Percentiles rank a stretch among this genome's conserved stretches.
Evolutionary conservation across 1,140 invertebrate genomes (phyloP).

Genomic region (Diachasma alloeum): DNA sequence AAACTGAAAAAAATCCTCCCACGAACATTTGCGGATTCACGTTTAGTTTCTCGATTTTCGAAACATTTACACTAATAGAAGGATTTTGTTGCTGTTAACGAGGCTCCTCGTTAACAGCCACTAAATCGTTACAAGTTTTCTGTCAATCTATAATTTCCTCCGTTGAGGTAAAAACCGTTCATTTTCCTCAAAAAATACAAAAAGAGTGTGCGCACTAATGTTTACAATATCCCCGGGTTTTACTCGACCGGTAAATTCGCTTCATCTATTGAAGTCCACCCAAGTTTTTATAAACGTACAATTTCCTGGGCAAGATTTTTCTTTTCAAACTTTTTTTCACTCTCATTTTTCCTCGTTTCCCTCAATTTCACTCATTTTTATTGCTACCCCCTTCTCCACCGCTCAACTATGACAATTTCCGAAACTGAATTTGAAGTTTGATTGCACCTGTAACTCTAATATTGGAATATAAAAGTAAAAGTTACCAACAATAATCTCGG

Average conservation of each 20-base stretch:
- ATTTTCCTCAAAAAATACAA: not conserved
- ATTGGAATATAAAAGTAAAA: not conserved
- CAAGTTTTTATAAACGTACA: not conserved
- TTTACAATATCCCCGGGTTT: not conserved
- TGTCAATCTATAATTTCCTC: too few species aligned
- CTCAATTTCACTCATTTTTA: too few species aligned
- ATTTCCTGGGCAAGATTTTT: not conserved
- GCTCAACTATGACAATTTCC: not conserved
- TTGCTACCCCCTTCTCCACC: not conserved
- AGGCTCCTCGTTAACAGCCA: too few species aligned
- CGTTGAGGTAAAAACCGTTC: too few species aligned
- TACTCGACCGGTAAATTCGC: not conserved
- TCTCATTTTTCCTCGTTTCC: not conserved
- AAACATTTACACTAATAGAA: too few species aligned
- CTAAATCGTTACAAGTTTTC: too few species aligned
- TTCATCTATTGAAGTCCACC: not conserved
- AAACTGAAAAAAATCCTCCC: too few species aligned
- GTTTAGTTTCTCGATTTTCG: too few species aligned
- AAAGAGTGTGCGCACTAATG: not conserved
- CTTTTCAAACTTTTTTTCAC: not conserved
- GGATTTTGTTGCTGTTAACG: too few species aligned
- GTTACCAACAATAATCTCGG: not conserved
- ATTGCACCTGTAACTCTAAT: not conserved
- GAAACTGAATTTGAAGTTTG: not conserved
- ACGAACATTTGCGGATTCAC: too few species aligned